Base-by-base conservation (phyloP, 1,140 invertebrate species). In the Cydia pomonella region DNA sequence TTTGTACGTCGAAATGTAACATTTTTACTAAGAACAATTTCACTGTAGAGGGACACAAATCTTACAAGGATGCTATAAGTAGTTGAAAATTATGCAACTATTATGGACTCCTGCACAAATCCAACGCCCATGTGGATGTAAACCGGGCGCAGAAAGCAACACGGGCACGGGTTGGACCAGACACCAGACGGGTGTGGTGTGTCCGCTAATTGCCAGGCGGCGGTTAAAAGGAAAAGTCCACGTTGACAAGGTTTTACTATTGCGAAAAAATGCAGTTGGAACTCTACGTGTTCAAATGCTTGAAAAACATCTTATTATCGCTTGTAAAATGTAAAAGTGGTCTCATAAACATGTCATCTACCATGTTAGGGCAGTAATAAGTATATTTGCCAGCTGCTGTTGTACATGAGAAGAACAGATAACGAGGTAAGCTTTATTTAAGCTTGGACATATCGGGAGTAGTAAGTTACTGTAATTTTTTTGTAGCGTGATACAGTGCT, bases 131-230 rank as follows among this genome's bases (percentile, higher is more conserved):
- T 59, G 53, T 59, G 21, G 21, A 10, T 59, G 23, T 12, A 12
- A 59, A 59, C 53, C 53, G 53, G 53, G 53, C 53, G 21, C 23
- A 59, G 53, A 59, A 59, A 59, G 53, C 53, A 59, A 44, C 41
- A 50, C n/a, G n/a, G 47, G 53, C 53, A 59, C 6, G 50, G 53
- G 21, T 5, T 21, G 18, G 9, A 59, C 53, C n/a, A 23, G 53
- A 10, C 21, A 59, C 53, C 12, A 12, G 53, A 7, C 21, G 53
- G 53, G 53, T 59, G 53, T 12, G 18, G 53, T 59, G 18, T 59
- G 16, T 50, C 47, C 47, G 53, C 53, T 59, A 59, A 59, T 59
- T 59, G 53, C 53, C 53, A 2, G 21, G 18, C 53, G 53, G 18
- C 53, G 21, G 18, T 21, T 59, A 59, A 59, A 59, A 59, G 53